A percentile compares a stretch with the other conserved stretches of the same genome.
phyloP scores from a whole-genome alignment of 1,140 invertebrate species.

The Fopius arisanus region DNA sequence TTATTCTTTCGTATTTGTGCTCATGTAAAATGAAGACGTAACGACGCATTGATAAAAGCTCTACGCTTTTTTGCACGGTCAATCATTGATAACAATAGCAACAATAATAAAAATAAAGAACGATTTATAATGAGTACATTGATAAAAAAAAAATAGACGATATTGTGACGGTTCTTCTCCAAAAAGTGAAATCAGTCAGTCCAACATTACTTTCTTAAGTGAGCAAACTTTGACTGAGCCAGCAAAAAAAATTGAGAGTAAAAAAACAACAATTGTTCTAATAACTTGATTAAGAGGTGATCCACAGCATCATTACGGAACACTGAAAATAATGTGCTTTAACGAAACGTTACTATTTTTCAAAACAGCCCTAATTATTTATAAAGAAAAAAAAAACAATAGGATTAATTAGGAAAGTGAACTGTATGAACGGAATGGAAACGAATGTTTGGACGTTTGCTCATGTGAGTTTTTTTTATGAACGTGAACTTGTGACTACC shows the following conservation, averaged over 20 bases:
- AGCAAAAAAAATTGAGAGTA: not conserved
- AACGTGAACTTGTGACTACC: not conserved
- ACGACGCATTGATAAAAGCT: constrained; percentile 33
- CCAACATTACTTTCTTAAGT: constrained; percentile 17
- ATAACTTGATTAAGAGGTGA: not conserved
- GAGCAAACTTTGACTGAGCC: not conserved
- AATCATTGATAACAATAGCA: constrained; percentile 20
- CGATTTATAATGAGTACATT: constrained; percentile 35
- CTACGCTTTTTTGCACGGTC: constrained; percentile 17
- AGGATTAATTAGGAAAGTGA: constrained; percentile 2
- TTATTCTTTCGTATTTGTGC: not conserved
- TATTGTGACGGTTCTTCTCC: constrained; percentile 42
- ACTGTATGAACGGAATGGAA: not conserved
- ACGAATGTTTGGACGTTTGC: not conserved
- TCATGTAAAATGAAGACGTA: constrained; percentile 12
- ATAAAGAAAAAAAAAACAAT: constrained; percentile 21
- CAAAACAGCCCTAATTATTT: constrained; percentile 35
- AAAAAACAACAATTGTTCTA: not conserved
- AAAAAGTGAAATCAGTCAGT: constrained; percentile 44
- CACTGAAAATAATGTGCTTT: constrained; percentile 24
- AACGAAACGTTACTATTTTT: constrained; percentile 35
- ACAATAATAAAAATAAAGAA: constrained; percentile 15
- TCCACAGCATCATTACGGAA: constrained; percentile 21
- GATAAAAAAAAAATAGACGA: constrained; percentile 32
- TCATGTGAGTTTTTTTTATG: not conserved